Evolutionary conservation across 2,113 vertebrate genomes (phyloP), one percentile per base, ranked within the genome.

Genomic region (Trochalopteron elliotii): DNA sequence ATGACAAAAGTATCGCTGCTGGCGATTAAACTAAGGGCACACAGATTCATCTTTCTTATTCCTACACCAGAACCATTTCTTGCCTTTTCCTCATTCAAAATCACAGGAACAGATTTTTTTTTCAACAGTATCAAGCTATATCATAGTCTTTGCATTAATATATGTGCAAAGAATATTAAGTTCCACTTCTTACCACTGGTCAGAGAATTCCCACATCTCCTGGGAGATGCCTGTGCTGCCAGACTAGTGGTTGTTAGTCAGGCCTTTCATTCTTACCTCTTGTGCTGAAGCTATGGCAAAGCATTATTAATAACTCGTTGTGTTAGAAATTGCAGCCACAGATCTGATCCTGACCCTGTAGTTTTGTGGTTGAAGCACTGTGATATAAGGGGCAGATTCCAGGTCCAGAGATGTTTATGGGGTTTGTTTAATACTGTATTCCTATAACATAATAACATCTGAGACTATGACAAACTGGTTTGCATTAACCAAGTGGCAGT

Each of bases 161-260:
- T 3, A 15, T 0, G 0, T 14, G 33, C 42, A 60, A 64, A 60
- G 28, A 30, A 44, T 12, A 9, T 67, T 7, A 25, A 15, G 18
- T 83, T 75, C 50, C 45, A 11, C 14, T 40, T 69, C 19, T 39
- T 53, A 31, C 12, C 7, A 4, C 14, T 23, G 39, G 12, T 53
- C 59, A 33, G 11, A 31, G 21, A 16, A 27, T 42, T 77, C 39
- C 31, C 49, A 22, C 30, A 37, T 47, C 9, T 60, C n/a, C 14
- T 0, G 0, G 19, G 68, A 65, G 39, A 35, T 53, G 35, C 9
- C 5, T 71, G 9, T 69, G 35, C 53, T 84, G 23, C 55, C 59
- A 50, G 74, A 33, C 7, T 11, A 18, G 28, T 0, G 0, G 35
- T n/a, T 44, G 5, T 24, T 81, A 31, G 33, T 53, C n/a, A 53